Base-by-base conservation (phyloP, 2,888 invertebrate species). In the Leptopilina myrica region DNA sequence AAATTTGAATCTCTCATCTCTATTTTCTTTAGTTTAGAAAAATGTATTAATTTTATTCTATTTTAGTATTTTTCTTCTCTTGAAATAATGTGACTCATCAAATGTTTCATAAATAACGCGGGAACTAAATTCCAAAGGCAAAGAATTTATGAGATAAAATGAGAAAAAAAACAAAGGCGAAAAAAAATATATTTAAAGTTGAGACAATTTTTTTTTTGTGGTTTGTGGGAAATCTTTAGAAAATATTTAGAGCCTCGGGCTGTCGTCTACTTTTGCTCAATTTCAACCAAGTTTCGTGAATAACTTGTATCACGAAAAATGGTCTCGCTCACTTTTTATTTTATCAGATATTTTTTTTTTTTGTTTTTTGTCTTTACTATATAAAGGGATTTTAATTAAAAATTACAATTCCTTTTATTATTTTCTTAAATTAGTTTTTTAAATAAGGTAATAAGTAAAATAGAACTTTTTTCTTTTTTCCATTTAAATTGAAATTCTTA, bases 231-330 rank as follows among this genome's bases (percentile, higher is more conserved):
- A 49, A 49, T 12, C 69, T 69, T 33, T 53, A 53, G 26, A 69
- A 67, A 49, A 53, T 69, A 26, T 69, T 26, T 69, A 53, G 26
- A 26, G 8, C 69, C 49, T 26, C 20, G 7, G 69, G 53, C 26
- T 53, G 53, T 69, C 26, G 12, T 49, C 49, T 53, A 53, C 26
- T 69, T 69, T 69, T 20, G 69, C 26, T 69, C 26, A 69, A 69
- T 53, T 69, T 53, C 69, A 69, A 46, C 53, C 53, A 69, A 69
- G 69, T 69, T 49, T 69, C 20, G 26, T 69, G 69, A 53, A 69
- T 69, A 69, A 69, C 53, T 15, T 67, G 43, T 67, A 15, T 43
- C 15, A n/a, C 43, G 66, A 66, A 66, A 66, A 66, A 43, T 43
- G n/a, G 43, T 66, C 43, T 15, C 20, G 15, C 6, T 20, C 20